Evolutionary conservation across 2,888 invertebrate species (phyloP), one percentile per base, ranked within the genome.

Genomic region (Andrena flavipes): DNA sequence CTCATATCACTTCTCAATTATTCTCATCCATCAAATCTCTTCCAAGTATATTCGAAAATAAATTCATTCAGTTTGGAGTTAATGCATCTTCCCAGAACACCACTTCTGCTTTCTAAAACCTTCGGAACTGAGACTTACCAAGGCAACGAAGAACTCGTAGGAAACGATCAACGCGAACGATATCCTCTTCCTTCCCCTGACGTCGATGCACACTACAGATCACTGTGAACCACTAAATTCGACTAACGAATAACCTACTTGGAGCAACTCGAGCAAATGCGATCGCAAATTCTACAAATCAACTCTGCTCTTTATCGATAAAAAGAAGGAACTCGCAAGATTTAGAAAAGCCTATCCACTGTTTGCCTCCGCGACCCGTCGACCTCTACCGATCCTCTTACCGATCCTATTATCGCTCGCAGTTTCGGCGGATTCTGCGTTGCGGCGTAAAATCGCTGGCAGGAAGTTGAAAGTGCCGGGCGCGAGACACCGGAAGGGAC

Each of bases 221-320:
- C 87, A 87, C 87, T 68, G 16, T 16, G 76, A 82, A 80, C 67
- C 85, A 87, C 87, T 76, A 59, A 84, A 48, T 54, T 67, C 70
- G 23, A 60, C 5, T 30, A 20, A 10, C 35, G 35, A 54, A 23
- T 26, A 68, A 6, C 33, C 7, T 16, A 4, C 48, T 20, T 23
- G 59, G 30, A 54, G 33, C 13, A 29, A 23, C 20, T 73, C 4
- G 1, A 33, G 23, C 62, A 10, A 2, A 35, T 10, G 20, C 42
- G 30, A 35, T n/a, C 23, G 2, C 1, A 26, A n/a, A 13, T n/a
- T n/a, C 6, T 33, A 51, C 23, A n/a, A 51, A 62, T 5, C 26
- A 49, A 51, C 51, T 62, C 51, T 51, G 16, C 4, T 6, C 29
- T 8, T 1, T 10, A 33, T 0, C 56, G 56, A 56, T 26, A 62